Base-by-base conservation (phyloP, 2,888 invertebrate genomes). In the Odontothrips loti region DNA sequence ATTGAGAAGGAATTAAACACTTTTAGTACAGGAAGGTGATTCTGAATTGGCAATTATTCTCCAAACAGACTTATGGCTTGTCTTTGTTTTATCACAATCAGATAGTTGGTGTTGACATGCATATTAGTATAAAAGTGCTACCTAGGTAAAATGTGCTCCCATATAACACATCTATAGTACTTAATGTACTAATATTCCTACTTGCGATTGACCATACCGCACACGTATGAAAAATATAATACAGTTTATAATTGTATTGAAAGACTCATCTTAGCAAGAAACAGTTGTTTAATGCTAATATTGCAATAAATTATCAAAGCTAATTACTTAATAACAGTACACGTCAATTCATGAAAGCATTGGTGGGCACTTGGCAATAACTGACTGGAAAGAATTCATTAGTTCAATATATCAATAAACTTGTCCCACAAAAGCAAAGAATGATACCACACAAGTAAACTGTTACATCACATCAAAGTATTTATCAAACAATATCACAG, bases 231-330 rank as follows among this genome's bases (percentile, higher is more conserved):
- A 80, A 58, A 58, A 80, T 58, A 80, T 34, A 43, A 80, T 47
- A 80, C 80, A 80, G 20, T 80, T 47, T 4, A 23, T 11, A 20
- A 6, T 58, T n/a, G n/a, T 23, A 68, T 23, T 43, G 58, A 58
- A 58, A 58, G 58, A 58, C 58, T 58, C 20, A 58, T 4, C 6
- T 10, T 34, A 34, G 48, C 20, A 79, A n/a, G 48, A 79, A 79
- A 79, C n/a, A n/a, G n/a, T 43, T 9, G n/a, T 79, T 79, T 79
- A n/a, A 48, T 79, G 12, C 79, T 43, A 43, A 43, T 79, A 34
- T 79, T 79, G 79, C 79, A 48, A 29, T 79, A 58, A 80, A 75
- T 75, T 75, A 75, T 75, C 27, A 75, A 75, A 10, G 68, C 68
- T 27, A 12, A 11, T 27, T 27, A 15, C 58, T 43, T 6, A 43